Conservation (phyloP, 2,888 invertebrate genomes). For the Anthoptus insignis region DNA sequence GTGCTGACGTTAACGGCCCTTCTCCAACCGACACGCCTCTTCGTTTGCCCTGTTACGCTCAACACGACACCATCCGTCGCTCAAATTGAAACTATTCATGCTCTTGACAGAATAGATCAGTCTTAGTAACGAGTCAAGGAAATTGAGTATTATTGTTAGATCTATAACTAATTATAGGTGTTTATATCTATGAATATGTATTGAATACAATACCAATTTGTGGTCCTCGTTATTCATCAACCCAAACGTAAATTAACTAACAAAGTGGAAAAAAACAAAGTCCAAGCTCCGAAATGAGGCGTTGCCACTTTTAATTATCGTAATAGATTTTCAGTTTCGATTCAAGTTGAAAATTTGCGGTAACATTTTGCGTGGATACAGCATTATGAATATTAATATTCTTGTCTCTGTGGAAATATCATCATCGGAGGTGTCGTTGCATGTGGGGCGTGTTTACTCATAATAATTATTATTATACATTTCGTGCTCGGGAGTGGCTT, state of each 20-base stretch:
- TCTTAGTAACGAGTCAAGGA: not conserved
- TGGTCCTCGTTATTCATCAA: no score
- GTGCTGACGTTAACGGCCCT: conserved; percentile 54
- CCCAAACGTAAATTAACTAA: not conserved
- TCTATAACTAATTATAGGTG: not conserved
- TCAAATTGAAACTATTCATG: not conserved
- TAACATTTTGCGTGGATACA: conserved; percentile 21
- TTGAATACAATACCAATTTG: no score
- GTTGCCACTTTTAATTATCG: conserved; percentile 17
- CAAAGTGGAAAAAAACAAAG: not conserved
- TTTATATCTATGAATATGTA: no score
- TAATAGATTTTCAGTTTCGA: conserved; percentile 9
- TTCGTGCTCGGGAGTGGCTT: conserved; percentile 77
- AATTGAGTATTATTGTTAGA: not conserved
- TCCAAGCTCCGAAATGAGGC: not conserved
- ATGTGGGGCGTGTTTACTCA: conserved; percentile 72
- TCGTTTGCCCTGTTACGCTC: conserved; percentile 55
- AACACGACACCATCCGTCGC: conserved; percentile 16
- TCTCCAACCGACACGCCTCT: conserved; percentile 58
- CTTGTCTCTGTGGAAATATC: conserved; percentile 69
- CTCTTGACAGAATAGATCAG: not conserved
- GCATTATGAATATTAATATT: conserved; percentile 72
- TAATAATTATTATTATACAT: conserved; percentile 65
- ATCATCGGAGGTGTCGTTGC: conserved; percentile 68
- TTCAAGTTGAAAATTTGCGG: conserved; percentile 16